phyloP scores from a whole-genome alignment of 2,888 invertebrate genomes.

The Apodemia mormo region DNA sequence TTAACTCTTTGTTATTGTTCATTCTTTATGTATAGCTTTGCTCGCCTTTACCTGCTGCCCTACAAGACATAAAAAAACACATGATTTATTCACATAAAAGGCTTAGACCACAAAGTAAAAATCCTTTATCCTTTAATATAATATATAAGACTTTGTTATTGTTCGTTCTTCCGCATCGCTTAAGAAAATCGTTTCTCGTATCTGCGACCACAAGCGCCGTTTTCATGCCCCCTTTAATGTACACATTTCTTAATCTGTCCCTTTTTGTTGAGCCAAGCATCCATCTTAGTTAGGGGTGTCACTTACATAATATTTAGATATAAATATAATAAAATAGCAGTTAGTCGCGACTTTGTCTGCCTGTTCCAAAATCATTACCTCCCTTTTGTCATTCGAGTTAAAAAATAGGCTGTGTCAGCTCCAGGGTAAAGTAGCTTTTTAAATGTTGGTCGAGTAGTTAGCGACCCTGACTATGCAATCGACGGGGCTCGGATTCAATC shows the following conservation, averaged over 20 bases:
- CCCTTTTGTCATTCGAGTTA: too few relatives aligned
- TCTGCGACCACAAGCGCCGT: neutral
- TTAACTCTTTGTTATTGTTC: neutral
- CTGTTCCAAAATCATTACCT: too few relatives aligned
- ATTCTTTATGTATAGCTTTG: too few relatives aligned
- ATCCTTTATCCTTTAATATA: slow-evolving; percentile 4
- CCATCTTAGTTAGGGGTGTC: neutral
- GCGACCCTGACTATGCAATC: too few relatives aligned
- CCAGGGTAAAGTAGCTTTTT: too few relatives aligned
- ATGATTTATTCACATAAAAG: neutral
- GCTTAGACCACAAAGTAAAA: neutral
- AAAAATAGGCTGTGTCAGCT: too few relatives aligned
- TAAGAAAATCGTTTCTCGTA: slow-evolving; percentile 8
- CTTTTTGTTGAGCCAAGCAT: slow-evolving; percentile 17
- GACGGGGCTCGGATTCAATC: too few relatives aligned
- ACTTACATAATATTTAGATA: too few relatives aligned
- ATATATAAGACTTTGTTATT: slow-evolving; percentile 2
- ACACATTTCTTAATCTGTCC: slow-evolving; percentile 15
- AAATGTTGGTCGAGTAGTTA: too few relatives aligned
- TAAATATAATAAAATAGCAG: too few relatives aligned
- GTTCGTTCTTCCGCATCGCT: neutral
- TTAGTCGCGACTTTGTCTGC: too few relatives aligned
- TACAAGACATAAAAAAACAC: neutral
- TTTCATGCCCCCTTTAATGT: slow-evolving; percentile 9
- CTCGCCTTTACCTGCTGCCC: neutral